Evolutionary conservation across 64 coral and sea anemone species (phyloP), one percentile per base, ranked within the genome.

Genomic region (Montipora cactus): DNA sequence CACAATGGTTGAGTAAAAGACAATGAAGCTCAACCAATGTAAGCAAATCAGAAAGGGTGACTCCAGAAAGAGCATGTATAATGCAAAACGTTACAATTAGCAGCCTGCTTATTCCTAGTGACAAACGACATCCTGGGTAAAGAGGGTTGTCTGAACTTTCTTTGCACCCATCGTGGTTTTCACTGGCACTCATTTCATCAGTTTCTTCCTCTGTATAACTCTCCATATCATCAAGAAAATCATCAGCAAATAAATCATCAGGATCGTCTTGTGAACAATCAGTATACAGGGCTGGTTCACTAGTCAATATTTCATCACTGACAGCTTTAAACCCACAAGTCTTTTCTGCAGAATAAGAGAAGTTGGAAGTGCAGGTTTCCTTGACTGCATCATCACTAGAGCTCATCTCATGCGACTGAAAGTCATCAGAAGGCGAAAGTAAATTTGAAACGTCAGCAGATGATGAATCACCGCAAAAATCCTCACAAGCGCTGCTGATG

Each of bases 31-130:
- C 44, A 53, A 88, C 55, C 45, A 88, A 22, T 52, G 66, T 88
- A 12, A 88, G 66, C 85, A 88, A 88, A 88, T 88, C 85, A 75
- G 85, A 44, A 69, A 73, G 49, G 28, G 85, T 37, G 5, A 73
- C 85, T 15, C 85, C 67, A 22, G 85, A 88, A 12, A 88, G 70
- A 6, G 12, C 70, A 88, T 88, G 85, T 51, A 69, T 71, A 21
- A 88, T n/a, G 9, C 45, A 50, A 69, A 88, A 88, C 18, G 85
- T 53, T 8, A 88, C 70, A 19, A 88, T 46, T 3, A 88, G 46
- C 85, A 88, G 11, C 85, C 76, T 74, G 28, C 68, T 74, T 10
- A 55, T 73, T 1, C 21, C 85, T 75, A 80, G 78, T 23, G 78
- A 20, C 49, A 80, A 19, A 57, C 78, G 49, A 58, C 15, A 19